These are phyloP conservation scores for Andricus grossulariae DNA, from an alignment of 1,140 invertebrate species.

Conservation along the genomic window DNA sequence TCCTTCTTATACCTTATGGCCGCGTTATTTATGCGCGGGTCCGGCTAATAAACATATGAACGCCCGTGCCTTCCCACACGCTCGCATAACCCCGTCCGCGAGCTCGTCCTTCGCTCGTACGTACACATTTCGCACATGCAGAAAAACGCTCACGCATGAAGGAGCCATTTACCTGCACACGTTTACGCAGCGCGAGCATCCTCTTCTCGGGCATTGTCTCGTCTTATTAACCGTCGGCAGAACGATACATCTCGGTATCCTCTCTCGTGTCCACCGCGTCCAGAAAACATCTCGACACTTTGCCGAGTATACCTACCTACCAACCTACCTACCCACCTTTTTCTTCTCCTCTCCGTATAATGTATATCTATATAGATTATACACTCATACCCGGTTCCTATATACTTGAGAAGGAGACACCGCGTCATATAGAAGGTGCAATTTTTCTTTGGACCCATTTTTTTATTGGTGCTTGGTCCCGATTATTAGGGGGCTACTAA, in stretches of 20 bases:
- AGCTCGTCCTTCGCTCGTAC: constrained; percentile 38
- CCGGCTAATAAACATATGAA: constrained; percentile 77
- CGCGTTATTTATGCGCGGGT: constrained; percentile 75
- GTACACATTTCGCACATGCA: background rate
- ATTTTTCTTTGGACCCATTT: background rate
- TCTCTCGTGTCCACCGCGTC: constrained; percentile 20
- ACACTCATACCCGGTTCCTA: too few relatives aligned
- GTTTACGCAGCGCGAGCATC: constrained; percentile 27
- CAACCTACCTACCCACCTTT: constrained; percentile 25
- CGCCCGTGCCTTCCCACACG: constrained; percentile 70
- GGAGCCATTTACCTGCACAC: constrained; percentile 2
- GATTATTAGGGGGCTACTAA: constrained; percentile 22
- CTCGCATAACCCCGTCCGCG: constrained; percentile 34
- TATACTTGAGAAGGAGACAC: background rate
- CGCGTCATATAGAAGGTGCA: constrained; percentile 10
- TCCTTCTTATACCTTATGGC: constrained; percentile 71
- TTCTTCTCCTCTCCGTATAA: background rate
- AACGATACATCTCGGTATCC: constrained; percentile 64
- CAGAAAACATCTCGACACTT: constrained; percentile 28
- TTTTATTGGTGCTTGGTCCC: background rate
- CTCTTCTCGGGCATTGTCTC: constrained; percentile 65
- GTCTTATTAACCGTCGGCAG: constrained; percentile 70
- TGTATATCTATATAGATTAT: constrained; percentile 13
- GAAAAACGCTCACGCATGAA: background rate
- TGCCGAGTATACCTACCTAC: constrained; percentile 11